phyloP scores from a whole-genome alignment of 2,797 vertebrate genomes.

The Echeneis naucrates region DNA sequence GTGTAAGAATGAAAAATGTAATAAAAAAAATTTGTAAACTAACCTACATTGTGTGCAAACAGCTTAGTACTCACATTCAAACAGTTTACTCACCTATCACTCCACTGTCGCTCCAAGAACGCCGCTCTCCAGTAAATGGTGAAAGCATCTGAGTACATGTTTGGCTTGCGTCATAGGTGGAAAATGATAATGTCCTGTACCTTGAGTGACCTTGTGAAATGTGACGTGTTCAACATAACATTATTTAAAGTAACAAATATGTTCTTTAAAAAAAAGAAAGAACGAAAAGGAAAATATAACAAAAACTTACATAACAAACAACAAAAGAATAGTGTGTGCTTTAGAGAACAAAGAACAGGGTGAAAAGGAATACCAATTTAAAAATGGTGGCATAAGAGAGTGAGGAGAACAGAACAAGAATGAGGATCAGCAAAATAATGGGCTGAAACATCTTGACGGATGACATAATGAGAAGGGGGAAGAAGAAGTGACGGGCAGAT shows the following conservation, averaged over 20 bases:
- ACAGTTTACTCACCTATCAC: constrained; percentile 67
- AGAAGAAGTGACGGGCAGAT: constrained; percentile 16
- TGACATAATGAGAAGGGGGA: constrained; percentile 14
- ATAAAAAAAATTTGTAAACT: background rate
- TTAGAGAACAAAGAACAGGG: constrained; percentile 99
- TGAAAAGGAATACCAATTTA: constrained; percentile 99
- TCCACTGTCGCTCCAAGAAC: constrained; percentile 31
- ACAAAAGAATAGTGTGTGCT: constrained; percentile 79
- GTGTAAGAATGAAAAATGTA: background rate
- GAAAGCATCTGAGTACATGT: constrained; percentile 79
- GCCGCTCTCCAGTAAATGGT: constrained; percentile 88
- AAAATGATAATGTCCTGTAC: constrained; percentile 89
- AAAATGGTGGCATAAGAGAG: constrained; percentile 99
- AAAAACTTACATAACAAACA: constrained; percentile 84
- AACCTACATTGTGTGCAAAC: background rate
- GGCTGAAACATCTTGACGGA: constrained; percentile 98
- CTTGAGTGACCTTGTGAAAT: constrained; percentile 87
- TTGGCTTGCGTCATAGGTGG: constrained; percentile 82
- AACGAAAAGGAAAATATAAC: constrained; percentile 73
- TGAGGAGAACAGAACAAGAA: constrained; percentile 99
- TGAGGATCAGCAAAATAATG: constrained; percentile 99
- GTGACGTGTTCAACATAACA: constrained; percentile 87
- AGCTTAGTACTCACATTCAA: background rate
- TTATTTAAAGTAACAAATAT: constrained; percentile 57
- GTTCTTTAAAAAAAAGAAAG: constrained; percentile 22